phyloP scores from a whole-genome alignment of 1,140 invertebrate genomes.

The Eriocheir sinensis region DNA sequence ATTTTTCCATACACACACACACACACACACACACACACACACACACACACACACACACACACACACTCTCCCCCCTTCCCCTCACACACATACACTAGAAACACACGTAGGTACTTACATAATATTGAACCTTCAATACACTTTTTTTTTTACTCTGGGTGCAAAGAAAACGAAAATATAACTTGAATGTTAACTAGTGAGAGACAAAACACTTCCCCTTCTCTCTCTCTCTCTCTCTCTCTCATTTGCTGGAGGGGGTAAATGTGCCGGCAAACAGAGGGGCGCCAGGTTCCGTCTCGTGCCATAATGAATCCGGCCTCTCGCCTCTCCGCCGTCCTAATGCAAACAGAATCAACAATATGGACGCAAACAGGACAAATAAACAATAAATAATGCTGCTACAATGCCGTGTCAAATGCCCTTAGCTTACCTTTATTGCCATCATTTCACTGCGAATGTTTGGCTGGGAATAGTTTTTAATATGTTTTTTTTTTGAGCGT shows the following conservation, averaged over 20 bases:
- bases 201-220: not conserved
- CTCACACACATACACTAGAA: constrained; percentile 5
- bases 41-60: constrained; percentile 35
- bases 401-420: not conserved
- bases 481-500: too few species aligned
- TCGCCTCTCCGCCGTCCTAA: not conserved
- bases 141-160: too few species aligned
- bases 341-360: not conserved
- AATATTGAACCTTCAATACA: not conserved
- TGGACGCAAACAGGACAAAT: too few species aligned
- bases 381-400: not conserved
- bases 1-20: not conserved
- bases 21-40: constrained; percentile 37
- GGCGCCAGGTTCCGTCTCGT: not conserved
- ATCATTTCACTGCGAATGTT: not conserved
- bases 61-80: not conserved
- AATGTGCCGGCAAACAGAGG: constrained; percentile 21
- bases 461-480: too few species aligned
- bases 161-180: not conserved
- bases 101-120: not conserved
- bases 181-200: not conserved
- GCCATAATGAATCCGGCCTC: not conserved
- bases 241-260: not conserved
- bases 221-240: constrained; percentile 13
- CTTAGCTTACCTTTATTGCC: not conserved